Base-by-base conservation (phyloP, 2,113 vertebrate genomes). In the Osmerus eperlanus region DNA sequence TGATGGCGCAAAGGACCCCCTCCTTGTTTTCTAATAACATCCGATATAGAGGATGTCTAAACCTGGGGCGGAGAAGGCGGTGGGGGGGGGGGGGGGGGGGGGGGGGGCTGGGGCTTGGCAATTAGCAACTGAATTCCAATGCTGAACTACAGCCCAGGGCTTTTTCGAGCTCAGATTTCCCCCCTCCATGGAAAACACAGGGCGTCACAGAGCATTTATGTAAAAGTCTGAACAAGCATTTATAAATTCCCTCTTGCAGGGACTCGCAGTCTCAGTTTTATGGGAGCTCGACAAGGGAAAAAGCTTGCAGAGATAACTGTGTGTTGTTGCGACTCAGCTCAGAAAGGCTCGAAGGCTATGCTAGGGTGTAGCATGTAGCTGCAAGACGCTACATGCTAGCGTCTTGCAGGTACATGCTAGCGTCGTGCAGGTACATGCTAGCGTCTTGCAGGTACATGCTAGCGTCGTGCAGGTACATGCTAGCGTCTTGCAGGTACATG, bases 81-180 rank as follows among this genome's bases (percentile, higher is more conserved):
- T 21, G 21, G 21, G 21, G 21, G 21, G 21, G 21, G 3, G 16
- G n/a, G 2, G 53, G 2, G 4, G 11, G 11, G 0, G 56, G 25
- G 3, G 2, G 54, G 62, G 62, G 62, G 62, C 74, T 54, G 23
- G 72, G 73, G 69, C 74, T 75, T 79, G 61, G 65, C 82, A 89
- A 84, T 90, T 89, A 90, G 84, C 81, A 84, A 85, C 75, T 80
- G 73, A 66, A 78, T 82, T 76, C 7, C 41, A 63, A 75, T 70
- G 52, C 76, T 76, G 70, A 74, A 76, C 79, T 66, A 73, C 63
- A 7, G 71, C 79, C 79, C 73, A 53, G 2, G 78, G 79, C 77
- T 29, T 63, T 66, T 66, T 25, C 75, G 73, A 78, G 59, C 76
- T 81, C 76, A 72, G 68, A 63, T 79, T 74, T 4, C 56, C 58